Evolutionary conservation across 2,888 invertebrate species (phyloP), one percentile per base, ranked within the genome.

Genomic region (Anticlea derivata): DNA sequence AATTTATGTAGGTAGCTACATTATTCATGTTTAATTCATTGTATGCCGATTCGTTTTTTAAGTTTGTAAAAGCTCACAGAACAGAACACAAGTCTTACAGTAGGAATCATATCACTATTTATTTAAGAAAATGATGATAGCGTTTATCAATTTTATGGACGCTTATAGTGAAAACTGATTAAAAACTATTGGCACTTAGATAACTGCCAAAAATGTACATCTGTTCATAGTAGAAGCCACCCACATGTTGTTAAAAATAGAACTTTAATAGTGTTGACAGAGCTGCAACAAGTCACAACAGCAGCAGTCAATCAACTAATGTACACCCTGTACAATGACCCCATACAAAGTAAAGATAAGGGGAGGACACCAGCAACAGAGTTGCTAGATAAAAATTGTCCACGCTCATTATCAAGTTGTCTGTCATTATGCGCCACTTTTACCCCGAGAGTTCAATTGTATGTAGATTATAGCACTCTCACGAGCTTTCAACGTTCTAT

Each of bases 391-490:
- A 56, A 58, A 51, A 58, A 56, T 52, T 51, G 50, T 54, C 46
- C 50, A 43, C 41, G 13, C 53, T 64, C 51, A 61, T 64, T 73
- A 73, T 73, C 68, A 66, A 65, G 64, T 67, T 50, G 52, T 56
- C 55, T 58, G 60, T 57, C 58, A 57, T 63, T 64, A 61, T 53
- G 59, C 56, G 43, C 38, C 54, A 57, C 63, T 62, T 62, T 60
- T 63, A 67, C 68, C 61, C 61, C 65, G 61, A 60, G 57, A 62
- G 58, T 61, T 63, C 66, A 65, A 74, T 71, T 71, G 67, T 77
- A 74, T 72, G 71, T 76, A 76, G 71, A 76, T 71, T 70, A 47
- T 57, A 63, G 60, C 65, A 67, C 67, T 60, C 71, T 63, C 77
- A 73, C 75, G 58, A 58, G 80, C 79, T 80, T 80, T 65, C 55